Percentiles rank a stretch among this genome's conserved stretches.
These are phyloP conservation scores for Tachina grossa DNA, from an alignment of 2,888 invertebrate genomes.

Conservation along the genomic window DNA sequence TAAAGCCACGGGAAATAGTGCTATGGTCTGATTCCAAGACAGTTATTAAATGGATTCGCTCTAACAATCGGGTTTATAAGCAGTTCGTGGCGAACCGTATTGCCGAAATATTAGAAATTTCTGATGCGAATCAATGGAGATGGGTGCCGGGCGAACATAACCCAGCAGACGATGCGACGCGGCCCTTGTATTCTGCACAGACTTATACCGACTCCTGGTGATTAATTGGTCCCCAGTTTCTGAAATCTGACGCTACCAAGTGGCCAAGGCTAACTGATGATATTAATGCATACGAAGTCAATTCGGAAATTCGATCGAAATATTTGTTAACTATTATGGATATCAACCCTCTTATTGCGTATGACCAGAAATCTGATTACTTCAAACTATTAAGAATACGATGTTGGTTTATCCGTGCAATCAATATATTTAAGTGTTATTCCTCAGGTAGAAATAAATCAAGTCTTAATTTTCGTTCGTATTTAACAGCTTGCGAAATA, in stretches of 20 bases:
- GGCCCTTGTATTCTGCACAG: conserved; percentile 27
- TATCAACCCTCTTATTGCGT: not conserved
- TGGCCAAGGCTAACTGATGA: conserved; percentile 8
- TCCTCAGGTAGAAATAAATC: not conserved
- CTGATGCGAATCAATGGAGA: conserved; percentile 37
- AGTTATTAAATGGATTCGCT: conserved; percentile 46
- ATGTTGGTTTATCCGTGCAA: too few species aligned
- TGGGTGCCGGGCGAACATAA: conserved; percentile 53
- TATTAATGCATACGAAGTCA: not conserved
- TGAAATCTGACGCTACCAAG: not conserved
- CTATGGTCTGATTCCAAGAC: conserved; percentile 42
- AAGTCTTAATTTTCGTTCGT: not conserved
- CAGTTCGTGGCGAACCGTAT: conserved; percentile 57
- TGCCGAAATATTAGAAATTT: conserved; percentile 68
- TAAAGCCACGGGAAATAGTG: not conserved
- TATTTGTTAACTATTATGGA: not conserved
- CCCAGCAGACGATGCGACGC: too few species aligned
- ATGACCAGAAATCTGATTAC: too few species aligned
- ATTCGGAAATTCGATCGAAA: conserved; percentile 1
- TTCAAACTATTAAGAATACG: too few species aligned
- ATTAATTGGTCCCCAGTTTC: not conserved
- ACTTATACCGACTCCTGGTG: too few species aligned
- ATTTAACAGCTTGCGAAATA: not conserved
- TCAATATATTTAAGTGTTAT: too few species aligned
- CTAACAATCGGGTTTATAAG: conserved; percentile 47